These are phyloP conservation scores for Heterochromis multidens DNA, from an alignment of 2,113 vertebrate species.

Conservation along the genomic window DNA sequence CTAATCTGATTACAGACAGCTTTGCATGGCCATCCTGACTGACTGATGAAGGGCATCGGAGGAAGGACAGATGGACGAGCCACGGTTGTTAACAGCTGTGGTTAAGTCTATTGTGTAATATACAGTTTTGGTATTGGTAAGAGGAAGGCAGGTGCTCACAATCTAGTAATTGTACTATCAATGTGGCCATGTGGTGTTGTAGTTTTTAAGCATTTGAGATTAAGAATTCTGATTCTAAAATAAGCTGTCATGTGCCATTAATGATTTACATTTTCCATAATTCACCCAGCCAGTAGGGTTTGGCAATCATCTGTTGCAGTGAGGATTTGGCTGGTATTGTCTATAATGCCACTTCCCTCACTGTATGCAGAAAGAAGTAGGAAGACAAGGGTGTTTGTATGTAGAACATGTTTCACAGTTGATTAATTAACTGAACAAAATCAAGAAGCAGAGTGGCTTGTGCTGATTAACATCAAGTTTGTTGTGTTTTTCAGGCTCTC, in stretches of 20 bases:
- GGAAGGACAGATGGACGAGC: conserved; percentile 50
- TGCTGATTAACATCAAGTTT: conserved; percentile 5
- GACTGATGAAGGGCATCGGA: conserved; percentile 31
- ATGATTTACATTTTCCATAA: neutral
- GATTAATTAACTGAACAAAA: conserved; percentile 12
- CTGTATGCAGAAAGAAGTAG: neutral
- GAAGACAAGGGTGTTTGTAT: neutral
- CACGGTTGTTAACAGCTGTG: conserved; percentile 53
- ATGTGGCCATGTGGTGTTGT: neutral
- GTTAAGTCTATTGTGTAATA: conserved; percentile 58
- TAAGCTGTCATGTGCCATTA: neutral
- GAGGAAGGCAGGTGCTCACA: neutral
- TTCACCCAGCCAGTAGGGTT: neutral
- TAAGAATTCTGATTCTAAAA: neutral
- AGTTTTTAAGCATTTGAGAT: neutral
- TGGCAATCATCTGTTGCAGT: neutral
- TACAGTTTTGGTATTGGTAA: conserved; percentile 26
- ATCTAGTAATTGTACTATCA: neutral
- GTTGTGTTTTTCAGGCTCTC: neutral
- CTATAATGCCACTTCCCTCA: neutral
- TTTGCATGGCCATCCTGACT: conserved; percentile 29
- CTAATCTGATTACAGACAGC: conserved; percentile 69
- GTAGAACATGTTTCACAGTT: neutral
- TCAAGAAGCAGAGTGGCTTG: neutral
- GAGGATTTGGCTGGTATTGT: neutral